Percentiles rank a stretch among this genome's conserved stretches.
phyloP scores from a whole-genome alignment of 2,113 vertebrate genomes.

The Chiloscyllium plagiosum region DNA sequence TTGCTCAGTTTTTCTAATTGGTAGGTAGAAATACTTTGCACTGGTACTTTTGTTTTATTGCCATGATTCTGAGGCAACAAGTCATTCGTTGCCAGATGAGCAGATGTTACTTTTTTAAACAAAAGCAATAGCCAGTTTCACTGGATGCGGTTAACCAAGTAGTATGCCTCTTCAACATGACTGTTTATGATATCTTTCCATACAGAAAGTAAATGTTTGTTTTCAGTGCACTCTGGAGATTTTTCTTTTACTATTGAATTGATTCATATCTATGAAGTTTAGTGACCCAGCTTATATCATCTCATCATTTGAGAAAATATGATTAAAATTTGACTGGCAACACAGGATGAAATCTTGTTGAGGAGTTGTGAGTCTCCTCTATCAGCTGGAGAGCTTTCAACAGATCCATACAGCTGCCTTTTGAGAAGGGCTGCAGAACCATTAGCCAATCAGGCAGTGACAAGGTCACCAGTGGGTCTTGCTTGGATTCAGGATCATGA shows the following conservation, averaged over 20 bases:
- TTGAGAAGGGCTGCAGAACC: too few species aligned
- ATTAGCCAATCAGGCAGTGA: too few species aligned
- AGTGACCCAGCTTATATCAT: not conserved
- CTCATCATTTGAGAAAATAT: not conserved
- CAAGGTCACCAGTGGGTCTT: too few species aligned
- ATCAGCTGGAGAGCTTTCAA: too few species aligned
- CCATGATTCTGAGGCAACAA: not conserved
- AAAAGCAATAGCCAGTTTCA: not conserved
- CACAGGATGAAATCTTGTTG: not conserved
- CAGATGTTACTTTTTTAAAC: not conserved
- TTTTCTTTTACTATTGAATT: not conserved
- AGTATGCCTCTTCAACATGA: not conserved
- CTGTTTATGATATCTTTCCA: not conserved
- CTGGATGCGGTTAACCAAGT: not conserved
- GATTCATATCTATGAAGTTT: not conserved
- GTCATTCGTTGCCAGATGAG: not conserved
- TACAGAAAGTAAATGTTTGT: not conserved
- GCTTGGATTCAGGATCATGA: too few species aligned
- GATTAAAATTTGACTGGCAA: not conserved
- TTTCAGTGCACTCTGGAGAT: not conserved
- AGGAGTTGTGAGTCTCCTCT: not conserved
- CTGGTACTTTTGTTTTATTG: not conserved
- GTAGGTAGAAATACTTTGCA: not conserved
- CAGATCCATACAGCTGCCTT: too few species aligned
- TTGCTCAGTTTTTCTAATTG: not conserved